phyloP scores from a whole-genome alignment of 2,888 invertebrate genomes.

The Phengaris arion region DNA sequence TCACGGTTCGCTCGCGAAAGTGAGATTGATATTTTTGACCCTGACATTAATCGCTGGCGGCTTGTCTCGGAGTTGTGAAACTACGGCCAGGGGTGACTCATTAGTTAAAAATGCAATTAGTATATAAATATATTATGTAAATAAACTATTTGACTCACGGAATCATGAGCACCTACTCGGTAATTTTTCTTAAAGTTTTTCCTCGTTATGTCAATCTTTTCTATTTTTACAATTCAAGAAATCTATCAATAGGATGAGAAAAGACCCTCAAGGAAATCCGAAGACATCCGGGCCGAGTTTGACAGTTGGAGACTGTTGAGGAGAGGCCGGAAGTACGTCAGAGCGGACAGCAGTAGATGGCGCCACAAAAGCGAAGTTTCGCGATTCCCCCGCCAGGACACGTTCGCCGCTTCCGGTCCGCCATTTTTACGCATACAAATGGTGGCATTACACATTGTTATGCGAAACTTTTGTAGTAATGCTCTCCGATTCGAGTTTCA shows the following conservation, averaged over 20 bases:
- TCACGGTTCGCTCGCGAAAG: constrained; percentile 16
- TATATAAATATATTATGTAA: not conserved
- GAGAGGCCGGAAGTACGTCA: constrained; percentile 75
- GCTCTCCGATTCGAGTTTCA: constrained; percentile 65
- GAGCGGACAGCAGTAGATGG: constrained; percentile 73
- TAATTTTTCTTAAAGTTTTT: not conserved
- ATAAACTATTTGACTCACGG: not conserved
- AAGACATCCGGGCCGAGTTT: constrained; percentile 65
- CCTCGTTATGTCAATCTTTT: not conserved
- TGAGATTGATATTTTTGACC: constrained; percentile 22
- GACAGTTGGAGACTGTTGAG: constrained; percentile 75
- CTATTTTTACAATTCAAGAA: constrained; percentile 40
- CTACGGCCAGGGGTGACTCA: not conserved
- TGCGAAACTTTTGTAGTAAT: constrained; percentile 72
- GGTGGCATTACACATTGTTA: constrained; percentile 77
- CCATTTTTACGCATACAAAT: constrained; percentile 74
- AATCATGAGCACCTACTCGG: not conserved
- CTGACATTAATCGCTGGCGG: constrained; percentile 8
- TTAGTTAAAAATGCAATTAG: not conserved
- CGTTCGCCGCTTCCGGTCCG: constrained; percentile 61
- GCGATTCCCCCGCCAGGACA: constrained; percentile 52
- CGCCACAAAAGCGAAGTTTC: constrained; percentile 71
- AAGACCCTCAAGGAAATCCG: constrained; percentile 72
- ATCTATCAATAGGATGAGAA: constrained; percentile 60
- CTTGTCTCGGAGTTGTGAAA: constrained; percentile 4